phyloP scores from a whole-genome alignment of 1,140 invertebrate genomes.

The Aethina tumida region DNA sequence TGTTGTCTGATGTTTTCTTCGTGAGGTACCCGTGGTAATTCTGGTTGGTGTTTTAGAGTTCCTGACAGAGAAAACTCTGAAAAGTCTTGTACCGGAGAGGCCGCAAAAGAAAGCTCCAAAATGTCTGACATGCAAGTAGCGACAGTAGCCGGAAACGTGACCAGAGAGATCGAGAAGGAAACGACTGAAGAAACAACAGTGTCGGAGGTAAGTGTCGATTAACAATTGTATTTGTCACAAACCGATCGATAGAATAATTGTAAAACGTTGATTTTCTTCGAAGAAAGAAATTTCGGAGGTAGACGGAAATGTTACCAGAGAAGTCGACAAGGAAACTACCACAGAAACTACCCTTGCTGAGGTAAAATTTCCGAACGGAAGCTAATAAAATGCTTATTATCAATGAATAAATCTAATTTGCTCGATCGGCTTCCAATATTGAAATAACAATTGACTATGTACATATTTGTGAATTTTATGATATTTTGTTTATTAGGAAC shows the following conservation, averaged over 20 bases:
- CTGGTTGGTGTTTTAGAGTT: no score
- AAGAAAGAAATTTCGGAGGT: not conserved
- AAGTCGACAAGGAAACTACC: not conserved
- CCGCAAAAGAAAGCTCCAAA: constrained; percentile 9
- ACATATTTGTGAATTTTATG: no score
- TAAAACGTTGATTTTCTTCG: not conserved
- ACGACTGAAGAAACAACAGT: constrained; percentile 28
- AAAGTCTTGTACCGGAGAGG: not conserved
- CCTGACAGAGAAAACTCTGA: not conserved
- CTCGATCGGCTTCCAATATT: no score
- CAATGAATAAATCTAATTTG: no score
- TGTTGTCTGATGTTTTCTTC: no score
- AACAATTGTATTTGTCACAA: not conserved
- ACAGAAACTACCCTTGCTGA: not conserved
- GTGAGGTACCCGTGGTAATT: no score
- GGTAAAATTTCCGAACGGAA: not conserved
- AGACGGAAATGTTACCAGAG: not conserved
- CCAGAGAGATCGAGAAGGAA: constrained; percentile 25
- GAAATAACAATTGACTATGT: no score
- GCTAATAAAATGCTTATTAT: no score
- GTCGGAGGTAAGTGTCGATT: constrained; percentile 24
- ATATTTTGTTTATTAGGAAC: no score
- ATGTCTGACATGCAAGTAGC: constrained; percentile 28
- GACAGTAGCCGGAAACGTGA: constrained; percentile 14
- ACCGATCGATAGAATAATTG: not conserved